Evolutionary conservation across 2,113 vertebrate species (phyloP).

Genomic region (Nothoprocta perdicaria): DNA sequence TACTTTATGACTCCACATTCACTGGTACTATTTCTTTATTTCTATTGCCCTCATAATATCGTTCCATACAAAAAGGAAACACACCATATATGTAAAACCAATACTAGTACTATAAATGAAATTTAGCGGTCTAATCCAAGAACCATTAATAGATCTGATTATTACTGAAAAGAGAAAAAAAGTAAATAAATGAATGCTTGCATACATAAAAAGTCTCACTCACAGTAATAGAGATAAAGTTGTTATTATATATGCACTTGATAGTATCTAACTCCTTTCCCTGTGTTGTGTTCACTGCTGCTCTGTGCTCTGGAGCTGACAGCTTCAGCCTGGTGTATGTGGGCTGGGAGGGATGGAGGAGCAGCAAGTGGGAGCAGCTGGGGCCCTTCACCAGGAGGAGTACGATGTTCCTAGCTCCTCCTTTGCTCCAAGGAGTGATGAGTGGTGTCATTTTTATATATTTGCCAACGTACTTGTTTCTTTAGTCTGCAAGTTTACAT

Average conservation of each 20-base stretch:
- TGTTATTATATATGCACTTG: background rate
- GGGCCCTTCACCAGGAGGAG: background rate
- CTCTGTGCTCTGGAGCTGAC: background rate
- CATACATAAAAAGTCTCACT: background rate
- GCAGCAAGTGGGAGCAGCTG: background rate
- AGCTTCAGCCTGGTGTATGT: background rate
- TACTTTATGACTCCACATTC: background rate
- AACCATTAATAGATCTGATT: background rate
- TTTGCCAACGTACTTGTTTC: background rate
- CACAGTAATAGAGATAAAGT: background rate
- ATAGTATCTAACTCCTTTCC: background rate
- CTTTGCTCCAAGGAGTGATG: background rate
- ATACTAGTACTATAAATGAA: background rate
- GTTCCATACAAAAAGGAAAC: background rate
- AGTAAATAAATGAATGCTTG: background rate
- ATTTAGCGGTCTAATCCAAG: background rate
- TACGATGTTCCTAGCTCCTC: background rate
- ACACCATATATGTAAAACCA: background rate
- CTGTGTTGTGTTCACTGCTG: background rate
- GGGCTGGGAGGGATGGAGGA: too few relatives aligned
- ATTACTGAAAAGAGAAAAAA: background rate
- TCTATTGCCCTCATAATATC: background rate
- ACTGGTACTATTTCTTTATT: background rate
- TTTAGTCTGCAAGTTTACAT: background rate
- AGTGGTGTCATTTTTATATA: background rate